Base-by-base conservation (phyloP, 2,113 vertebrate genomes). In the Hydrolagus affinis region DNA sequence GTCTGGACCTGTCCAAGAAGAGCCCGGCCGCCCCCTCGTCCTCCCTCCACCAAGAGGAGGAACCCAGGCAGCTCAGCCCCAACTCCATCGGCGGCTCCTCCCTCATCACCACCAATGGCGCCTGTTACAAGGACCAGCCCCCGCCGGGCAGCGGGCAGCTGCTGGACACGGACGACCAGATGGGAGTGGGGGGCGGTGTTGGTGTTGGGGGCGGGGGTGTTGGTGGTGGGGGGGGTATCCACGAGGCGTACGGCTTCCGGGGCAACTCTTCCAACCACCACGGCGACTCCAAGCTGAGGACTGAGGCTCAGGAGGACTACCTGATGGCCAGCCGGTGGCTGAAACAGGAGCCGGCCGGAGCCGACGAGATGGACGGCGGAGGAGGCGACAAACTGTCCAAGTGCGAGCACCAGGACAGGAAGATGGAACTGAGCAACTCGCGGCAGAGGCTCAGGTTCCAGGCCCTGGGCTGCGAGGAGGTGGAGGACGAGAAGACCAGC, bases 1-100 rank as follows among this genome's bases (percentile, higher is more conserved):
- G 97, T 90, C 95, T 99, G 57, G 97, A 99, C 91, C 94, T 99
- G 87, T 96, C 97, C 89, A 99, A 99, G 90, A 98, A 98, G 90
- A 98, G 97, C 89, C 97, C 97, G 2, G 32, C 56, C 9, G 28
- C 68, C 8, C 25, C 28, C 44, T 21, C n/a, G n/a, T n/a, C n/a
- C 21, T 21, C 69, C 8, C 19, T 7, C 32, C 30, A 72, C 25
- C 75, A 11, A 25, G 56, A 25, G 4, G 59, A 85, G 15, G 85
- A 12, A 1, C 56, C 68, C 56, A 21, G 70, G 10, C 85, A 85
- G 44, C 21, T 11, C 56, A 74, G 57, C 12, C 72, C 85, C 6
- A 15, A 21, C 0, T 9, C 9, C 71, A 30, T 44, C 23, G 11
- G 57, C 91, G 93, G 89, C 90, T 89, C 88, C 87, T 88, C 11